Evolutionary conservation across 2,113 vertebrate species (phyloP).

Genomic region (Platichthys stellatus): DNA sequence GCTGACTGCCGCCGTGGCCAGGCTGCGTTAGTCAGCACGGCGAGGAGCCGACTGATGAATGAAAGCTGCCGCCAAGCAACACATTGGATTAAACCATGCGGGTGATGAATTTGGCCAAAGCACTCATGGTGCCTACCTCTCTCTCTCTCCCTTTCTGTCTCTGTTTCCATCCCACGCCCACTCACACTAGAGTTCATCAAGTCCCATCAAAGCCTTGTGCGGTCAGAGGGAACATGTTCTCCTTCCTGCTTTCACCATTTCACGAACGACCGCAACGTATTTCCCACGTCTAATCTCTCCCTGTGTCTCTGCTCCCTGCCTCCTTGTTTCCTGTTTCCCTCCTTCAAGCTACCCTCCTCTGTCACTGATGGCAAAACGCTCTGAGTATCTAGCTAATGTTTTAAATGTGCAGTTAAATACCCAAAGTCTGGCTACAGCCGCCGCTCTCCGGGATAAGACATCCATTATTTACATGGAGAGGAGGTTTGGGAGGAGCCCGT

Average conservation of each 20-base stretch:
- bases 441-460: slow-evolving; percentile 47
- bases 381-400: slow-evolving; percentile 58
- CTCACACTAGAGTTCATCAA: slow-evolving; percentile 61
- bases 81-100: slow-evolving; percentile 50
- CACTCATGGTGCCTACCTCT: slow-evolving; percentile 38
- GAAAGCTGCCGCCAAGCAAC: slow-evolving; percentile 53
- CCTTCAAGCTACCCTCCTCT: slow-evolving; percentile 42
- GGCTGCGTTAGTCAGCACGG: slow-evolving; percentile 16
- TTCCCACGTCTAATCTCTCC: slow-evolving; percentile 52
- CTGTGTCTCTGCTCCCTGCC: slow-evolving; percentile 35
- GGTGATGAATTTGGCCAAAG: slow-evolving; percentile 56
- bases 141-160: slow-evolving; percentile 24
- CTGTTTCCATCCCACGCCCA: slow-evolving; percentile 49
- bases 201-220: slow-evolving; percentile 61
- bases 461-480: slow-evolving; percentile 60
- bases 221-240: slow-evolving; percentile 62
- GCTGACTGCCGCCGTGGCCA: slow-evolving; percentile 1
- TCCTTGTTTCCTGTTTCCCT: slow-evolving; percentile 28
- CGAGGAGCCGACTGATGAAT: slow-evolving; percentile 35
- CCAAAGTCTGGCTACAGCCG: slow-evolving; percentile 32
- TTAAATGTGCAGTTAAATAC: slow-evolving; percentile 65
- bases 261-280: slow-evolving; percentile 44
- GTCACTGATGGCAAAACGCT: slow-evolving; percentile 34
- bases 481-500: slow-evolving; percentile 24
- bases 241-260: slow-evolving; percentile 62